These are phyloP conservation scores for Acanthosepion esculentum DNA, from an alignment of 2,888 invertebrate species.

Conservation along the genomic window DNA sequence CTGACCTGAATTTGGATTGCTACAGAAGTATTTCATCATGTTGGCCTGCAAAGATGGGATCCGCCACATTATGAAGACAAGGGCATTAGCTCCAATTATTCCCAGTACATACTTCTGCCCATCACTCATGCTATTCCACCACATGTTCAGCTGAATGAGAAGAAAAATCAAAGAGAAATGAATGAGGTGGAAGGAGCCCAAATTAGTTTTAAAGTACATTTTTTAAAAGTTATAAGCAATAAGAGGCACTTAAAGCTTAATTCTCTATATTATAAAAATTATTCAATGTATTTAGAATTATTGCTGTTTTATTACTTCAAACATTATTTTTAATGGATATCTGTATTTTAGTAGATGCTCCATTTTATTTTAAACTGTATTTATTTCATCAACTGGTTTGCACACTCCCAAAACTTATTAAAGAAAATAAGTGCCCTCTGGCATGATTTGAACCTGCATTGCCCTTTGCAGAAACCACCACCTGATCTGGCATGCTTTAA, in stretches of 20 bases:
- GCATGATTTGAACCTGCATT: too few species aligned
- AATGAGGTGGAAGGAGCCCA: background rate
- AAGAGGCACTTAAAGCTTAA: background rate
- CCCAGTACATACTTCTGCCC: constrained; percentile 76
- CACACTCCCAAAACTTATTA: too few species aligned
- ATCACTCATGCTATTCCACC: constrained; percentile 58
- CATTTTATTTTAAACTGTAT: too few species aligned
- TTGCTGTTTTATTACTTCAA: too few species aligned
- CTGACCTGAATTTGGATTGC: constrained; percentile 80
- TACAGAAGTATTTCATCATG: constrained; percentile 90
- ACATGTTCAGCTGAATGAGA: constrained; percentile 56
- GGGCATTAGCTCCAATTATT: constrained; percentile 84
- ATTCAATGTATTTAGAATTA: too few species aligned
- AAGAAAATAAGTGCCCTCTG: too few species aligned
- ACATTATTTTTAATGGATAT: too few species aligned
- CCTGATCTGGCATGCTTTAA: too few species aligned
- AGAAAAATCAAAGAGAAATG: background rate
- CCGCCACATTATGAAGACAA: constrained; percentile 89
- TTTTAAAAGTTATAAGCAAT: background rate
- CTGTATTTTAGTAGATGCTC: too few species aligned
- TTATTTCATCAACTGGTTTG: too few species aligned
- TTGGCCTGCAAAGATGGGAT: constrained; percentile 82
- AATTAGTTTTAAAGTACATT: background rate
- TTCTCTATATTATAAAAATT: too few species aligned
- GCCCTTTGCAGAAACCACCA: too few species aligned